Evolutionary conservation across 1,140 invertebrate genomes (phyloP), one percentile per base, ranked within the genome.

Genomic region (Drosophila ogumai): DNA sequence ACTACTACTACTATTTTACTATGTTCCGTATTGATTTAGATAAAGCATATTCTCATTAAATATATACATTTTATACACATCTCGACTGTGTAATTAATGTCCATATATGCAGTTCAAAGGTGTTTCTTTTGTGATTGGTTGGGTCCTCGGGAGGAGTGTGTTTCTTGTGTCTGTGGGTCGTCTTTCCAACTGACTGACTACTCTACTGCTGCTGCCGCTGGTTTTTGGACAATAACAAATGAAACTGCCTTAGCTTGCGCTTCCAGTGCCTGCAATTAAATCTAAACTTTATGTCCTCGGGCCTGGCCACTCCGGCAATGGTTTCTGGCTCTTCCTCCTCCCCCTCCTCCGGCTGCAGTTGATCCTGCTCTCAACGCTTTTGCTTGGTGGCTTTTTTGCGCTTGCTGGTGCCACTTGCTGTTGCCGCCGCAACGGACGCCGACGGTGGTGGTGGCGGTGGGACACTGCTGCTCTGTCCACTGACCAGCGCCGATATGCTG

Each of bases 1-100:
- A 59, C 79, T 81, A 54, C 34, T 54, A 28, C 25, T 28, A 28
- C 25, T 28, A 28, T 28, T 28, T 28, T 28, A 28, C 25, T 54
- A 61, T 66, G 56, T 82, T 80, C 50, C 49, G 71, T 82, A 67
- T 81, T 54, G 49, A 72, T 86, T 54, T 81, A 76, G 66, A 80
- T 84, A 88, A 87, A 87, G 84, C 82, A 87, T 87, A 87, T 54
- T 64, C 55, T 44, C 66, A 43, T 74, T 78, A 86, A 76, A 60
- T 84, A 87, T 87, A 80, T 87, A 88, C 84, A 88, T 75, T 84
- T 90, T 54, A 88, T 88, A 88, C 84, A 88, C 85, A 88, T 78
- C 52, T 77, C 28, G 49, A 64, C 59, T 88, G 84, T 88, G 84
- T 88, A 88, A 87, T 67, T 79, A 79, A 80, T 87, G 73, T 80